A percentile compares a stretch with the other conserved stretches of the same genome.
These are phyloP conservation scores for Zaprionus kolodkinae DNA, from an alignment of 1,140 invertebrate genomes.

Conservation along the genomic window DNA sequence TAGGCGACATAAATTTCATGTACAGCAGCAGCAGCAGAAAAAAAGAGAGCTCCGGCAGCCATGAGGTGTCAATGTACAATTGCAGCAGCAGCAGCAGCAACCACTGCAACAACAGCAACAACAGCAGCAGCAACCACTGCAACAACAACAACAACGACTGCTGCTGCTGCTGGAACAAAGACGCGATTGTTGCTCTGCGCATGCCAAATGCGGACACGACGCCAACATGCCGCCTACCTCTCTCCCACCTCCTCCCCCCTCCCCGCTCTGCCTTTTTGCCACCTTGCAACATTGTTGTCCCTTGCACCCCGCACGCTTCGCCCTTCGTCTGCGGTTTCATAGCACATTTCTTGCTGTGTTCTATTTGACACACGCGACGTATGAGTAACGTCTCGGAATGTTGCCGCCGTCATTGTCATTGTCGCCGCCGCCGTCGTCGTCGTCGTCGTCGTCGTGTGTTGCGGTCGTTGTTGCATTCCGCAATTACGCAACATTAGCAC, in stretches of 20 bases:
- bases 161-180: slow-evolving; percentile 62
- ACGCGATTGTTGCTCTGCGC: slow-evolving; percentile 70
- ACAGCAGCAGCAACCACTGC: slow-evolving; percentile 44
- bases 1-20: slow-evolving; percentile 81
- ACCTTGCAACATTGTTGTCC: slow-evolving; percentile 16
- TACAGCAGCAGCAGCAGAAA: slow-evolving; percentile 46
- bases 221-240: slow-evolving; percentile 58
- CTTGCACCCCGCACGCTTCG: neutral
- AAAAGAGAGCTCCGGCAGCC: slow-evolving; percentile 48
- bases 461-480: slow-evolving; percentile 44
- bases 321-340: slow-evolving; percentile 38
- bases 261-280: neutral
- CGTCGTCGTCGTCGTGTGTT: neutral
- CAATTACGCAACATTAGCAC: slow-evolving; percentile 78
- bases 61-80: slow-evolving; percentile 80
- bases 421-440: too few species aligned
- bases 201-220: slow-evolving; percentile 78
- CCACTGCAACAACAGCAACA: slow-evolving; percentile 30
- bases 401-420: slow-evolving; percentile 50
- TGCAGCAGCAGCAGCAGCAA: slow-evolving; percentile 57
- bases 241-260: neutral
- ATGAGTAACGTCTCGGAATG: slow-evolving; percentile 73
- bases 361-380: slow-evolving; percentile 77
- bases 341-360: slow-evolving; percentile 60
- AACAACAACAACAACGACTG: slow-evolving; percentile 27